phyloP scores from a whole-genome alignment of 1,140 invertebrate genomes.

The Rhagoletis zephyria region DNA sequence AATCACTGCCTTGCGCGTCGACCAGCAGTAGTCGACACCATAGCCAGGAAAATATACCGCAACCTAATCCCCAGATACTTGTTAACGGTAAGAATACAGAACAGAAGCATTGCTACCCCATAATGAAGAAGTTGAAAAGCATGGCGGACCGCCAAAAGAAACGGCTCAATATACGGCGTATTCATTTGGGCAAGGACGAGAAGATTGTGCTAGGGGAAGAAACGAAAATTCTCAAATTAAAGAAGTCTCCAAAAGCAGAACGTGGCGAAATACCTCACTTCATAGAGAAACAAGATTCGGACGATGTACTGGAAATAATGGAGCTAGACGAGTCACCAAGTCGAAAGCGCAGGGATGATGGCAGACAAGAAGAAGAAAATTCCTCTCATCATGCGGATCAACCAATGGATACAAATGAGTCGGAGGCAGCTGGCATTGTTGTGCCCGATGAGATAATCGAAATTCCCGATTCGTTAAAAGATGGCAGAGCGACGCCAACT shows the following conservation, averaged over 20 bases:
- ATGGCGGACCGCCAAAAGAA: slow-evolving; percentile 77
- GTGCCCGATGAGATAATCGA: slow-evolving; percentile 72
- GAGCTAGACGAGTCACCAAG: slow-evolving; percentile 72
- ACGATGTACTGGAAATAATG: slow-evolving; percentile 70
- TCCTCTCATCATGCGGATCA: slow-evolving; percentile 9
- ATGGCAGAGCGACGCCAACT: background rate
- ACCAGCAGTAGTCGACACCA: slow-evolving; percentile 65
- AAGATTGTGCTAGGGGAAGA: slow-evolving; percentile 69
- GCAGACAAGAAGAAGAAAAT: slow-evolving; percentile 14
- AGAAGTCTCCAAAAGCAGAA: slow-evolving; percentile 70
- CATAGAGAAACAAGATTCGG: slow-evolving; percentile 72
- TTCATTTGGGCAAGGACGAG: slow-evolving; percentile 72
- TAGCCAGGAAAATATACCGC: slow-evolving; percentile 66
- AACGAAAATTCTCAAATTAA: slow-evolving; percentile 69
- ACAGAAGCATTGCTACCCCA: slow-evolving; percentile 75
- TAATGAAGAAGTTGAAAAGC: slow-evolving; percentile 78
- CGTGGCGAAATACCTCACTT: slow-evolving; percentile 71
- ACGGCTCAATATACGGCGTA: slow-evolving; percentile 75
- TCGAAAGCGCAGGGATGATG: slow-evolving; percentile 66
- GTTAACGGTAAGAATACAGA: slow-evolving; percentile 51
- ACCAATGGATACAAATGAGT: slow-evolving; percentile 60
- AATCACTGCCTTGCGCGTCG: slow-evolving; percentile 68
- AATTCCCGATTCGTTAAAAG: slow-evolving; percentile 52
- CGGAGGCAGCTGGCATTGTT: slow-evolving; percentile 61
- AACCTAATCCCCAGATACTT: background rate